Base-by-base conservation (phyloP, 2,113 vertebrate genomes). In the Oncorhynchus keta region DNA sequence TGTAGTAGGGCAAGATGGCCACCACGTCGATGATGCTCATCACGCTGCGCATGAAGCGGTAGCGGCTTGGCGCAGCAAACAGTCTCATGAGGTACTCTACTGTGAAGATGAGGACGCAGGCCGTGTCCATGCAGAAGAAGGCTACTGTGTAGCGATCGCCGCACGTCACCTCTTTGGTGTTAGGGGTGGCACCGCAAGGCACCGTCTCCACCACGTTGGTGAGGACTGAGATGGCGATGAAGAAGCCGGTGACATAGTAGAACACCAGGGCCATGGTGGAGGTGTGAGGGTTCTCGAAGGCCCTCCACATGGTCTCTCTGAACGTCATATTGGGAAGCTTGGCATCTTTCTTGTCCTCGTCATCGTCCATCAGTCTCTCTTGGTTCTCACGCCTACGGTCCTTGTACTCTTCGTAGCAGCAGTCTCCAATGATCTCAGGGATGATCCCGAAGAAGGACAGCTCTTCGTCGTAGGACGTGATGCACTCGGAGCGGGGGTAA, bases 21-120 rank as follows among this genome's bases (percentile, higher is more conserved):
- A 99, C 98, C 82, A 99, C 98, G 0, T 99, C 98, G 0, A 99
- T 99, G 91, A 99, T 98, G 89, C 97, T 98, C 97, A 99, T 99
- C 62, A 99, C 98, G 0, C 95, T 97, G 70, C 97, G 93, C 88
- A 99, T 95, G 91, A 99, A 99, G 68, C 97, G 94, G 90, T 98
- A 98, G 89, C 98, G 96, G 88, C 96, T 98, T 1, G 98, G 98
- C 0, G 98, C 97, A 0, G 98, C 98, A 2, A 97, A 99, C 35
- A 99, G 93, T 51, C 98, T 94, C 86, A 99, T 94, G 73, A 99
- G 95, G 84, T 99, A 99, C 90, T 99, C 98, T 77, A 99, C 97
- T 0, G 98, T 99, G 93, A 99, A 99, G 93, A 99, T 98, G 97
- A 99, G 98, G 73, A 99, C 98, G 0, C 98, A 99, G 1, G 98